Conservation (phyloP, 64 coral and sea anemone genomes). For the Cladopsammia gracilis region DNA sequence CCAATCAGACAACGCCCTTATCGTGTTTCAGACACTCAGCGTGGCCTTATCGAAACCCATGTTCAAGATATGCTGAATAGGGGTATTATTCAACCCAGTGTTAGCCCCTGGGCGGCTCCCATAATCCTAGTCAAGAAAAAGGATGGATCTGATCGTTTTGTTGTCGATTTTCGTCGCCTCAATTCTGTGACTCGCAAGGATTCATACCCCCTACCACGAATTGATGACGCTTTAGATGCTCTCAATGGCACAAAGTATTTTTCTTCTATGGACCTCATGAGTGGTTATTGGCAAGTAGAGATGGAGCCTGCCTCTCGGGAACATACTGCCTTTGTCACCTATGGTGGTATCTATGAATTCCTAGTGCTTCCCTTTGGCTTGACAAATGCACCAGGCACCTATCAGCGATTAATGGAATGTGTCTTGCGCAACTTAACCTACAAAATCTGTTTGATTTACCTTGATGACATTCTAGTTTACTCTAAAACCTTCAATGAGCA, state of each 20-base stretch:
- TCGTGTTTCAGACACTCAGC: too few species aligned
- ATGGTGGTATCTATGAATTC: conserved; percentile 39
- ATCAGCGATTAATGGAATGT: conserved; percentile 29
- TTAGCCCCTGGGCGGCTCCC: conserved; percentile 9
- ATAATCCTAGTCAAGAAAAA: conserved; percentile 8
- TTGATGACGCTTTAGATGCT: conserved; percentile 7
- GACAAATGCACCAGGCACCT: neutral
- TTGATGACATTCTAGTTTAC: conserved; percentile 44
- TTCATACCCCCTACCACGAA: conserved; percentile 32
- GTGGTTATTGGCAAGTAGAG: too few species aligned
- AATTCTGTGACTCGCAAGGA: conserved; percentile 29
- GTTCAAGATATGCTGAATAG: too few species aligned
- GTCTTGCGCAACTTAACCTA: conserved; percentile 42
- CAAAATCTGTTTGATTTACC: conserved; percentile 28
- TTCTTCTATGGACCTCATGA: neutral
- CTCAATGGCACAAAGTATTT: neutral
- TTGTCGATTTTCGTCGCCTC: conserved; percentile 14
- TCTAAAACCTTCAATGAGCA: conserved; percentile 9
- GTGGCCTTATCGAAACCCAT: too few species aligned
- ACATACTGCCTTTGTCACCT: conserved; percentile 37
- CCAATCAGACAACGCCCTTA: too few species aligned
- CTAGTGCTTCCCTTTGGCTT: conserved; percentile 27
- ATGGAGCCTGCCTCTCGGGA: neutral
- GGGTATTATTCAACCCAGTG: too few species aligned
- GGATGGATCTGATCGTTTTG: neutral